Evolutionary conservation across 2,888 invertebrate genomes (phyloP).

Genomic region (Limnephilus rhombicus): DNA sequence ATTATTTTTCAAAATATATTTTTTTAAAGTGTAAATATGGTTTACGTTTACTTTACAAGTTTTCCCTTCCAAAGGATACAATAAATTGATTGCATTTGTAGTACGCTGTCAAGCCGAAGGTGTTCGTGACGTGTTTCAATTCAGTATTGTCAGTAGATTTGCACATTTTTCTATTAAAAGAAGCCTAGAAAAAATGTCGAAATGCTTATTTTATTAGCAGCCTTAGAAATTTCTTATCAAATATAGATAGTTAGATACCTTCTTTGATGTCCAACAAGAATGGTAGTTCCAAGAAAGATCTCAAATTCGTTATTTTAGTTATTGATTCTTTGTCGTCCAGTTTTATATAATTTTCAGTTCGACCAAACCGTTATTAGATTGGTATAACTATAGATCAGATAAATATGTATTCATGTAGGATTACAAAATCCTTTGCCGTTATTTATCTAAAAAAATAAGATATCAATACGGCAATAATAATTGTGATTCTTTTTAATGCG

Average conservation of each 20-base stretch:
- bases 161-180: not conserved
- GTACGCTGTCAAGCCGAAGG: not conserved
- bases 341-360: not conserved
- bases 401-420: not conserved
- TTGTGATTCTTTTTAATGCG: slow-evolving; percentile 22
- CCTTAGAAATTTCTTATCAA: not conserved
- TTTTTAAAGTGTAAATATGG: not conserved
- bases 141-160: slow-evolving; percentile 7
- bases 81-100: not conserved
- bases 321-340: not conserved
- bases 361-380: slow-evolving; percentile 1
- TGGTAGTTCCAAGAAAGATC: no score
- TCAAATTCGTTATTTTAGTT: not conserved
- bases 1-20: not conserved
- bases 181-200: not conserved
- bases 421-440: slow-evolving; percentile 36
- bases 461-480: slow-evolving; percentile 36
- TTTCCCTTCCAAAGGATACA: slow-evolving; percentile 8
- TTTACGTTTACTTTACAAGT: not conserved
- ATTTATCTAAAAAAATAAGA: slow-evolving; percentile 33
- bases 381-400: not conserved
- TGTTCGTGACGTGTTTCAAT: not conserved
- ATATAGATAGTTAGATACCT: not conserved
- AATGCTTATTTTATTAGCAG: not conserved
- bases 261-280: not conserved